Conservation (phyloP, 1,140 invertebrate species). For the Diabrotica virgifera region DNA sequence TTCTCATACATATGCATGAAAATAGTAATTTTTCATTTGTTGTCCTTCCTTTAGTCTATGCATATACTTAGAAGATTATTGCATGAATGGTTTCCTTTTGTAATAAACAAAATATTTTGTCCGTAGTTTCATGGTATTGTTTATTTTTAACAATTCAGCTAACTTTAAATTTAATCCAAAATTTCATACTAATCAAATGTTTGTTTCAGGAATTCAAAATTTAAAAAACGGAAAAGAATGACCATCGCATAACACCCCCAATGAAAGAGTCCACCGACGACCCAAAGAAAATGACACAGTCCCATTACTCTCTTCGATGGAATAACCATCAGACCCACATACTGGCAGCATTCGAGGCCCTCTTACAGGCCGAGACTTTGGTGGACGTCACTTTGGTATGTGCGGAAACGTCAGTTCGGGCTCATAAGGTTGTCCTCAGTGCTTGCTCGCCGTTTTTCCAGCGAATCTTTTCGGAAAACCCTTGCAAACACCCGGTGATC, state of each 20-base stretch:
- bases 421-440: conserved; percentile 87
- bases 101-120: too few species aligned
- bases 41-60: too few species aligned
- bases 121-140: too few species aligned
- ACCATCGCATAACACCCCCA: conserved; percentile 26
- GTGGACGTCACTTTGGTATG: conserved; percentile 89
- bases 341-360: conserved; percentile 77
- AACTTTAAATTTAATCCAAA: too few species aligned
- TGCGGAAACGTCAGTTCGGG: conserved; percentile 74
- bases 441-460: conserved; percentile 89
- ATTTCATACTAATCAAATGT: background rate
- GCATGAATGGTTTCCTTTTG: too few species aligned
- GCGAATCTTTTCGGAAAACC: conserved; percentile 82
- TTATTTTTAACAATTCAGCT: too few species aligned
- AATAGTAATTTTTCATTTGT: too few species aligned
- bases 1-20: too few species aligned
- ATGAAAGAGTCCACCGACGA: conserved; percentile 7
- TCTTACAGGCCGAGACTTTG: conserved; percentile 78
- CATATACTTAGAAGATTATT: too few species aligned
- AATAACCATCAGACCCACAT: conserved; percentile 88
- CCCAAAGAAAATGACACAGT: conserved; percentile 55
- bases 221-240: conserved; percentile 34
- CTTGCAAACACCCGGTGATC: conserved; percentile 91
- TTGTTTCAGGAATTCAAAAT: conserved; percentile 42
- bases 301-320: conserved; percentile 88